Evolutionary conservation across 2,888 invertebrate species (phyloP).

Genomic region (Euzophera pinguis): DNA sequence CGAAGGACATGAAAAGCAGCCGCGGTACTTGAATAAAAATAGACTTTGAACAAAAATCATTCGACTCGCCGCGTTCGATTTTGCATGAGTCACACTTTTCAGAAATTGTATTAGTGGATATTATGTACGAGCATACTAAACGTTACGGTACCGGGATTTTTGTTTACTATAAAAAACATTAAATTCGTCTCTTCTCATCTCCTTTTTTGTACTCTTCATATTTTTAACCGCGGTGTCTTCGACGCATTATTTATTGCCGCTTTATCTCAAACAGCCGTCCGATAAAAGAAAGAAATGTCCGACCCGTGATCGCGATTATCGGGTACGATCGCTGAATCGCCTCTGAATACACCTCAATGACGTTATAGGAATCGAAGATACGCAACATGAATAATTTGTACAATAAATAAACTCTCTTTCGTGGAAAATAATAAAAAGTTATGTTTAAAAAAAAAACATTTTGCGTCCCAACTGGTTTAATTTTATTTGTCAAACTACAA

Average conservation of each 20-base stretch:
- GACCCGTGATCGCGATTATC: constrained; percentile 22
- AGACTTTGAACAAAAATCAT: too few relatives aligned
- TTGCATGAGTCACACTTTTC: too few relatives aligned
- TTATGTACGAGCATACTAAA: too few relatives aligned
- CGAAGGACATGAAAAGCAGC: too few relatives aligned
- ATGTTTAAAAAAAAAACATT: not conserved
- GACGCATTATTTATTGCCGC: constrained; percentile 70
- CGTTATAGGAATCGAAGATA: constrained; percentile 17
- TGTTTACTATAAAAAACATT: too few relatives aligned
- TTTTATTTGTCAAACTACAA: too few relatives aligned
- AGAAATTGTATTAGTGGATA: too few relatives aligned
- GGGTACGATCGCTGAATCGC: constrained; percentile 66
- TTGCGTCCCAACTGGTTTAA: too few relatives aligned
- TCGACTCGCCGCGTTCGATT: too few relatives aligned
- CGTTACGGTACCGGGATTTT: too few relatives aligned
- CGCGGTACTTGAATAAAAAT: too few relatives aligned
- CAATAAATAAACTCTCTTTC: not conserved
- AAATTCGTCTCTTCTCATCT: not conserved
- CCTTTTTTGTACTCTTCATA: not conserved
- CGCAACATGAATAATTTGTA: not conserved
- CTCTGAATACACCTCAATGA: constrained; percentile 39
- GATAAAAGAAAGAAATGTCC: constrained; percentile 74
- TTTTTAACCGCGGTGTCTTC: constrained; percentile 53
- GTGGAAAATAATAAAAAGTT: not conserved
- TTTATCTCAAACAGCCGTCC: constrained; percentile 70